These are phyloP conservation scores for Nothocercus nigrocapillus DNA, from an alignment of 2,113 vertebrate species.

Conservation along the genomic window DNA sequence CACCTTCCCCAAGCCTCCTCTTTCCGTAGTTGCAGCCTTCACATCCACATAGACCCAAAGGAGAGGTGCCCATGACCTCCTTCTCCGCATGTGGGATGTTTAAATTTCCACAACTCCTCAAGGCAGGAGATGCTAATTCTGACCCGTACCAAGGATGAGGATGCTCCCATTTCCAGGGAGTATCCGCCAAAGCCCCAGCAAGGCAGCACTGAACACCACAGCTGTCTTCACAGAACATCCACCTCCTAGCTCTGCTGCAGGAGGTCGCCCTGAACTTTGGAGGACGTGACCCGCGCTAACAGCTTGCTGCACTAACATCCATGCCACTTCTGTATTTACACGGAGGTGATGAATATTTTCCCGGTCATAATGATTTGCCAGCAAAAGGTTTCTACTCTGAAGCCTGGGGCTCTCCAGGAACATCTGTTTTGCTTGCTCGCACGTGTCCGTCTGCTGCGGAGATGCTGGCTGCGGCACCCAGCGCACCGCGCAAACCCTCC, in stretches of 20 bases:
- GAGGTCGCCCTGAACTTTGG: not conserved
- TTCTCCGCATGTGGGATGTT: not conserved
- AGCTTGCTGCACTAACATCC: not conserved
- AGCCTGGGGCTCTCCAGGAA: not conserved
- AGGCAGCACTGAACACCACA: accelerated
- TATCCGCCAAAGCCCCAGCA: accelerated
- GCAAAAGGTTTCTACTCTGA: not conserved
- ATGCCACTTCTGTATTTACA: not conserved
- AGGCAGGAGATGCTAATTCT: accelerated
- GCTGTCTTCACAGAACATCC: not conserved
- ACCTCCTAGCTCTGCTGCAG: not conserved
- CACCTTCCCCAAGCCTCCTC: not conserved
- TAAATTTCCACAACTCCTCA: too few relatives aligned
- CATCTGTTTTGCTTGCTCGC: not conserved
- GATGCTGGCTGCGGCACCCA: not conserved
- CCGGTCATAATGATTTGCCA: not conserved
- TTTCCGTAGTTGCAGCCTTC: not conserved
- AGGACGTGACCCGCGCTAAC: not conserved
- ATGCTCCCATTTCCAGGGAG: not conserved
- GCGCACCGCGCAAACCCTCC: not conserved
- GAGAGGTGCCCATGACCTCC: not conserved
- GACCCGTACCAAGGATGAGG: not conserved
- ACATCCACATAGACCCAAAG: not conserved
- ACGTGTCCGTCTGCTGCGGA: not conserved
- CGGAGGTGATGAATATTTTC: not conserved